Evolutionary conservation across 2,888 invertebrate genomes (phyloP).

Genomic region (Agrochola macilenta): DNA sequence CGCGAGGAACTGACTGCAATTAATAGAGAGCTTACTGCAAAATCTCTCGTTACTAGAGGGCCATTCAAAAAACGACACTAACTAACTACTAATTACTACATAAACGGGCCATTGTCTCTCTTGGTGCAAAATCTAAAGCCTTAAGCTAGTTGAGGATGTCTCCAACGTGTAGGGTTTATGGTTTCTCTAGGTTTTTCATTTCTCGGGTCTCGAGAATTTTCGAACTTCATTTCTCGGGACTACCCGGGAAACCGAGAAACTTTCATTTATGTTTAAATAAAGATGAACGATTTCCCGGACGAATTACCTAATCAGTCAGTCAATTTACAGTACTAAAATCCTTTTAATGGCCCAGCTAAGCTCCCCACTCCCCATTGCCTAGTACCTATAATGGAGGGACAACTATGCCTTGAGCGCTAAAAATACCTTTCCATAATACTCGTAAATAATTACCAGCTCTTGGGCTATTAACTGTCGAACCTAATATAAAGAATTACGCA

Average conservation of each 20-base stretch:
- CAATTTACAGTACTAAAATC: neutral
- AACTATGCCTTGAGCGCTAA: neutral
- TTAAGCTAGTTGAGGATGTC: no score
- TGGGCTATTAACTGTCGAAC: constrained; percentile 6
- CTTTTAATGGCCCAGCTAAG: neutral
- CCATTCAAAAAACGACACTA: neutral
- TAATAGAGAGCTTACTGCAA: neutral
- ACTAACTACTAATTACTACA: neutral
- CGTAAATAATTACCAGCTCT: constrained; percentile 26
- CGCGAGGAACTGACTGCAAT: neutral
- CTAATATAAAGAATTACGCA: constrained; percentile 47
- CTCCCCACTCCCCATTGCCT: neutral
- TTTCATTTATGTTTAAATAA: no score
- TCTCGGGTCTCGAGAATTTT: no score
- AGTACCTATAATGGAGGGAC: neutral
- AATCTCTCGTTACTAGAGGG: neutral
- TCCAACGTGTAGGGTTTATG: no score
- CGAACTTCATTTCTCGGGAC: no score
- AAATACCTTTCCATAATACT: neutral
- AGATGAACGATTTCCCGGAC: no score
- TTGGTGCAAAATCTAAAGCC: no score
- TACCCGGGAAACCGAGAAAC: no score
- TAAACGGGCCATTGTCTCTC: no score
- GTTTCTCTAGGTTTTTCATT: no score
- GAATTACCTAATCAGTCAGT: neutral